Conservation (phyloP, 2,797 vertebrate species). For the Acanthurus tractus region DNA sequence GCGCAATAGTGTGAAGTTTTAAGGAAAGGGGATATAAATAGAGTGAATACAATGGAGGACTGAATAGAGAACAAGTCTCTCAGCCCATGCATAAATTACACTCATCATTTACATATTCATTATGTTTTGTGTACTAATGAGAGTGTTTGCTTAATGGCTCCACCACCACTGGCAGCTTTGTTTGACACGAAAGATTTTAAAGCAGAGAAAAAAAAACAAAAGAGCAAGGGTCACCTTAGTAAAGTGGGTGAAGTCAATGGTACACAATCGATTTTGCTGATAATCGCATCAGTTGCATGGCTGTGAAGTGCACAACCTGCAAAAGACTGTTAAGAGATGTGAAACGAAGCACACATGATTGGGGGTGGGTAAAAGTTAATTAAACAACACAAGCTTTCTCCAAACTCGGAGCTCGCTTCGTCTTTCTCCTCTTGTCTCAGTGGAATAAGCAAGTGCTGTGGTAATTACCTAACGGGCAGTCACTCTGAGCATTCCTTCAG, state of each 20-base stretch:
- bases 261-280: constrained; percentile 63
- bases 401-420: constrained; percentile 72
- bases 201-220: constrained; percentile 50
- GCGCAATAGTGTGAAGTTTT: constrained; percentile 58
- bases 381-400: constrained; percentile 80
- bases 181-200: constrained; percentile 80
- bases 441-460: constrained; percentile 78
- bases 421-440: constrained; percentile 72
- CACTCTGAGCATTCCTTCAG: constrained; percentile 74
- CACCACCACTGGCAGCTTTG: constrained; percentile 78
- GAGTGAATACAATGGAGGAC: constrained; percentile 72
- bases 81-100: constrained; percentile 84
- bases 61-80: constrained; percentile 74
- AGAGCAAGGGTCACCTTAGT: constrained; percentile 64
- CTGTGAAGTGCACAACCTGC: constrained; percentile 48
- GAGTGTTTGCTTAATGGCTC: constrained; percentile 85
- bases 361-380: constrained; percentile 80
- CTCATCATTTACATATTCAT: constrained; percentile 87
- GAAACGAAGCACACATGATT: constrained; percentile 58
- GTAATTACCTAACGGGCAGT: constrained; percentile 76
- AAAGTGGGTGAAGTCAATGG: constrained; percentile 68
- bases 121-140: constrained; percentile 88
- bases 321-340: constrained; percentile 50
- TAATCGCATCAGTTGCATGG: constrained; percentile 64
- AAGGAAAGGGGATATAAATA: constrained; percentile 67